These are phyloP conservation scores for Penelope pileata DNA, from an alignment of 2,113 vertebrate species.

Conservation along the genomic window DNA sequence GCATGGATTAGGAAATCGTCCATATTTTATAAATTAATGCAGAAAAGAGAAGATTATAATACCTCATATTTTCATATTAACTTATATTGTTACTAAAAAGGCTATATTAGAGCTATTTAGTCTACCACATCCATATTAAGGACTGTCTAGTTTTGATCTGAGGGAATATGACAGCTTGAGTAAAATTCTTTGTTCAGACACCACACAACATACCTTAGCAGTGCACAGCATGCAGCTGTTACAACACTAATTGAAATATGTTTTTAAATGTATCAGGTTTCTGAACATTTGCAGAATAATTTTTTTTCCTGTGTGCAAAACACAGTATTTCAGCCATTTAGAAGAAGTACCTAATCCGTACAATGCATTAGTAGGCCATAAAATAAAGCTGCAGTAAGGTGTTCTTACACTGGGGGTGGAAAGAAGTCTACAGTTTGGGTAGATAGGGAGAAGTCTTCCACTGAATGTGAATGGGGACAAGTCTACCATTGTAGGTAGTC, in stretches of 20 bases:
- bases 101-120: constrained; percentile 5
- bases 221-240: constrained; percentile 39
- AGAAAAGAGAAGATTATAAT: neutral
- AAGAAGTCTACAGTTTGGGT: neutral
- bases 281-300: constrained; percentile 3
- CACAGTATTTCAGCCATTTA: neutral
- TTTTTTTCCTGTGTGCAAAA: neutral
- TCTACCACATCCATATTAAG: constrained; percentile 17
- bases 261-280: constrained; percentile 53
- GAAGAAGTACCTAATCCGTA: constrained; percentile 4
- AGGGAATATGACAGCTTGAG: constrained; percentile 54
- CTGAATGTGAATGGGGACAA: neutral
- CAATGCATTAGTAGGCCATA: constrained; percentile 1
- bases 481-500: neutral
- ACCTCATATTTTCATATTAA: neutral
- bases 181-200: constrained; percentile 64
- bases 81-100: constrained; percentile 18
- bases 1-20: neutral
- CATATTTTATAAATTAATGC: constrained; percentile 37
- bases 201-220: constrained; percentile 47
- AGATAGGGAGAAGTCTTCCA: neutral
- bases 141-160: constrained; percentile 26
- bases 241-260: constrained; percentile 67
- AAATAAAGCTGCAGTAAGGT: neutral
- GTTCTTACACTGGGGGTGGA: neutral